phyloP scores from a whole-genome alignment of 2,113 vertebrate species.

The Noctilio leporinus region DNA sequence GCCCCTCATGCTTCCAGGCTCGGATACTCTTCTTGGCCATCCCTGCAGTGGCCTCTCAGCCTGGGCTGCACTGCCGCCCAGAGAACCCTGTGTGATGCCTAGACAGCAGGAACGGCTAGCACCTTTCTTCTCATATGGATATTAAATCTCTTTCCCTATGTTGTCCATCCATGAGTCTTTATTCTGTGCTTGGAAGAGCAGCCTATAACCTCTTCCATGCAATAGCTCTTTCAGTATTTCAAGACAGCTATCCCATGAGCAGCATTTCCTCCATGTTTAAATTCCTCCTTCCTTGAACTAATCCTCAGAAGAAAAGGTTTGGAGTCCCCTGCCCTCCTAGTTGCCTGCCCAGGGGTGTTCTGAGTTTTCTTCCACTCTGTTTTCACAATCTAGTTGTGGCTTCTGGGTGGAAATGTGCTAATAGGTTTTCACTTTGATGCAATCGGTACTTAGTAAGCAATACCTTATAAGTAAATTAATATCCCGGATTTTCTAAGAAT shows the following conservation, averaged over 20 bases:
- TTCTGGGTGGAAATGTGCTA: neutral
- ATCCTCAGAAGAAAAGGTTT: neutral
- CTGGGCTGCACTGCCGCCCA: neutral
- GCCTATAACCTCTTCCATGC: neutral
- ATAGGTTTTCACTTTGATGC: neutral
- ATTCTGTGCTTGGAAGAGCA: neutral
- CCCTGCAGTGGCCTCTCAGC: neutral
- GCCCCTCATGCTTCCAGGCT: neutral
- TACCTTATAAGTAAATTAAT: neutral
- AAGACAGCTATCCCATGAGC: neutral
- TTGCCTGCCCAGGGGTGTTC: neutral
- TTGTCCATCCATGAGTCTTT: neutral
- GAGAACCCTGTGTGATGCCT: neutral
- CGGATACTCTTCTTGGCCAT: neutral
- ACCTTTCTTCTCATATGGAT: neutral
- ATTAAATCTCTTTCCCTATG: neutral
- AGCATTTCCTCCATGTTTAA: neutral
- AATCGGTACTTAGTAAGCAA: neutral
- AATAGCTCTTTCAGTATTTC: neutral
- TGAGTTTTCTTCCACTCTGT: neutral
- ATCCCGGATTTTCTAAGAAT: neutral
- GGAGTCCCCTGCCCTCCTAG: neutral
- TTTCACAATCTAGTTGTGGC: neutral
- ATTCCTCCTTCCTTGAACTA: neutral
- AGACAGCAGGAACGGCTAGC: neutral